Evolutionary conservation across 2,113 vertebrate genomes (phyloP), one percentile per base, ranked within the genome.

Genomic region (Ariopsis seemanni): DNA sequence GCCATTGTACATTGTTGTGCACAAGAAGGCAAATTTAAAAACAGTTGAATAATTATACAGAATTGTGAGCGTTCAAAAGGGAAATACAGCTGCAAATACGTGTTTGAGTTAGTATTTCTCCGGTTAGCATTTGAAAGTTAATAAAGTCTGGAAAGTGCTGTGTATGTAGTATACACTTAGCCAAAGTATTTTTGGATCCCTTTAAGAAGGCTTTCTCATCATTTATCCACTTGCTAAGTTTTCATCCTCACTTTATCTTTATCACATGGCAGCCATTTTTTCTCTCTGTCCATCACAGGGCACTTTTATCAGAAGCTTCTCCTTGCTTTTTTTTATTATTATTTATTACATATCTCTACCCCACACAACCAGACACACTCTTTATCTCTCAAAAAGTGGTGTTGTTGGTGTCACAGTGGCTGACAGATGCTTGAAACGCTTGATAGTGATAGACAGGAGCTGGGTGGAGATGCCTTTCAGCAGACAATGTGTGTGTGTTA

Each of bases 311-410:
- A 0, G 1, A 34, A 84, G 65, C 53, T 57, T 34, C 27, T 72
- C 17, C 11, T 75, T 75, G 52, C 53, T 48, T 57, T 22, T 60
- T 58, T 42, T 25, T 58, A 42, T 42, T 42, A 4, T 72, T 34
- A 48, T 84, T 58, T 58, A 34, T 17, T 53, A 55, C 18, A 58
- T 84, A 67, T 89, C 53, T 84, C 11, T 72, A 30, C 87, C 72
- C 55, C 15, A 20, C 78, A 86, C 57, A 82, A 57, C 10, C 27
- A 88, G 58, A 71, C 78, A 87, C 30, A 82, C 71, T 67, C 53
- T 57, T 80, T 80, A 30, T 80, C 78, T 57, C 85, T 69, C 60
- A 52, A 65, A 81, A 27, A 53, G 50, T 53, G 48, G 48, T 77
- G 75, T 78, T 42, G 53, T 6, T 14, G 50, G 50, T 78, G 75